These are phyloP conservation scores for Mycetomoellerius zeteki DNA, from an alignment of 1,140 invertebrate genomes.

Conservation along the genomic window DNA sequence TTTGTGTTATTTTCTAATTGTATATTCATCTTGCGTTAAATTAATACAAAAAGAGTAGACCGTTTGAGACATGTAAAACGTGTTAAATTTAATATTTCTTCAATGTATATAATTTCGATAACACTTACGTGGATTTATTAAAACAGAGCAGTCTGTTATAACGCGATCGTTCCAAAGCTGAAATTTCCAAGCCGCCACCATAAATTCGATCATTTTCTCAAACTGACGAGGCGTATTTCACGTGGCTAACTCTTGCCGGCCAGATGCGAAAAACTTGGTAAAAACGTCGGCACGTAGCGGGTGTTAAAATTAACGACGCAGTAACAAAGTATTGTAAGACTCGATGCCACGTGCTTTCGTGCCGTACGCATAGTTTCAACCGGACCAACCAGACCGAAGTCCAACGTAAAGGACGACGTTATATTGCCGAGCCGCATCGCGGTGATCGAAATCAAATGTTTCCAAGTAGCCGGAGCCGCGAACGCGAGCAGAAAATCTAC, in stretches of 20 bases:
- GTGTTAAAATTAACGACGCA: constrained; percentile 86
- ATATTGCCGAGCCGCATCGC: constrained; percentile 71
- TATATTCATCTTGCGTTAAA: too few species aligned
- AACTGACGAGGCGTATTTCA: constrained; percentile 13
- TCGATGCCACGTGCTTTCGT: constrained; percentile 50
- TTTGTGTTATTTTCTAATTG: too few species aligned
- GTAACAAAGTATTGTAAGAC: constrained; percentile 85
- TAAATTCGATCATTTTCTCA: constrained; percentile 11
- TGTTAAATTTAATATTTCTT: too few species aligned
- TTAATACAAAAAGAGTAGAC: too few species aligned
- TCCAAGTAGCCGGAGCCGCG: constrained; percentile 12
- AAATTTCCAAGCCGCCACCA: background rate
- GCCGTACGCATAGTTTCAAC: constrained; percentile 71
- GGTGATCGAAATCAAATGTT: constrained; percentile 86
- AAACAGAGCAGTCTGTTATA: background rate
- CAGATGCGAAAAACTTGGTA: constrained; percentile 75
- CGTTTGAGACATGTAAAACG: too few species aligned
- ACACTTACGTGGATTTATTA: background rate
- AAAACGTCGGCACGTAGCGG: constrained; percentile 84
- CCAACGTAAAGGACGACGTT: constrained; percentile 70
- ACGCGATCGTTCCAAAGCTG: background rate
- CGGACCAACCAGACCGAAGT: background rate
- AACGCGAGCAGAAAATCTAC: constrained; percentile 63
- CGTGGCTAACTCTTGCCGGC: constrained; percentile 22
- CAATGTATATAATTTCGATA: background rate